Evolutionary conservation across 2,888 invertebrate species (phyloP), one percentile per base, ranked within the genome.

Genomic region (Leptopilina syphax): DNA sequence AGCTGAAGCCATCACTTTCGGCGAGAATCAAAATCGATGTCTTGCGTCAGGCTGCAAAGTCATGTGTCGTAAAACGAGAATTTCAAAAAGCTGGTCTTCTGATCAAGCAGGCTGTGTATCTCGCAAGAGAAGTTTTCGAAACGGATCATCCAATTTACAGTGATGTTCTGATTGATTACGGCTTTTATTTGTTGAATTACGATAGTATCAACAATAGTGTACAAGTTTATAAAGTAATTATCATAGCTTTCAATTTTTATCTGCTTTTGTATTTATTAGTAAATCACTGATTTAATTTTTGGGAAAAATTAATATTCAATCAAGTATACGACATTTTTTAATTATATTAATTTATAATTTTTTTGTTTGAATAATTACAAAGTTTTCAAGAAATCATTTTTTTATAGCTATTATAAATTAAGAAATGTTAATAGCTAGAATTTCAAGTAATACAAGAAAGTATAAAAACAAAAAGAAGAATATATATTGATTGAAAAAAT

Each of bases 101-200:
- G 77, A 96, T 98, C 85, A 95, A 95, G 83, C 96, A 97, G 92
- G 98, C 97, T 0, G 95, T 97, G 65, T 94, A 94, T 81, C 93
- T 95, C 78, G 96, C 96, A 13, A 93, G 95, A 18, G 93, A 93
- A 85, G 92, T 94, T 67, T 95, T 95, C 92, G 94, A 95, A 1
- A 92, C 93, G 41, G 91, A 93, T n/a, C 97, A 97, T 93, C 97
- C 96, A 79, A 95, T 96, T 87, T 96, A 96, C 91, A 96, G 98
- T 41, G 97, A 97, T 91, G 95, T 96, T 65, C 93, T 98, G 81
- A 93, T 97, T 85, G 98, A 98, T 93, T 97, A 96, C 92, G 98
- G 97, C 84, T 98, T 97, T 93, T 98, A 96, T 91, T 93, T 98
- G 88, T 94, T 98, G 85, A 98, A 98, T 92, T 95, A 96, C 77